Percentiles rank a stretch among this genome's conserved stretches.
Conservation (phyloP, 2,888 invertebrate genomes). For the Junonia oenone region DNA sequence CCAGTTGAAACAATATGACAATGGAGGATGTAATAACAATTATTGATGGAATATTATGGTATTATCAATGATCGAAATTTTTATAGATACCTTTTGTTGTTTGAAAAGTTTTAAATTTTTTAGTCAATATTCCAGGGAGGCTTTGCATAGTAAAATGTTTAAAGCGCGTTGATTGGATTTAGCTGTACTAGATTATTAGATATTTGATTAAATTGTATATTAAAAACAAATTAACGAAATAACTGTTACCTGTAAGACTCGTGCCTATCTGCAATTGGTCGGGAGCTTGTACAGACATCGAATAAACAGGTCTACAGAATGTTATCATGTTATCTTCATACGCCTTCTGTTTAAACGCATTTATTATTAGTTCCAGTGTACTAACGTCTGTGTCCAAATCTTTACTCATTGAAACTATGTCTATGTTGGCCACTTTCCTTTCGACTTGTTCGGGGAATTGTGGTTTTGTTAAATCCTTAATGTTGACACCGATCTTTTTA, state of each 20-base stretch:
- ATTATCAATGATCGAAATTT: conserved; percentile 6
- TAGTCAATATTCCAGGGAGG: conserved; percentile 47
- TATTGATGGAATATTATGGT: conserved; percentile 68
- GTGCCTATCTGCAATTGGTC: conserved; percentile 82
- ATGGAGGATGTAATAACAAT: conserved; percentile 53
- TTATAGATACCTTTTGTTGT: neutral
- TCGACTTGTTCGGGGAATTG: conserved; percentile 57
- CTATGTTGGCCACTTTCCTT: conserved; percentile 40
- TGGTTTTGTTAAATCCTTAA: conserved; percentile 60
- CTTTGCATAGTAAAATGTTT: conserved; percentile 68
- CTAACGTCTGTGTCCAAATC: conserved; percentile 81
- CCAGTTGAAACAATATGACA: conserved; percentile 54
- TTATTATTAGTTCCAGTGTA: conserved; percentile 84
- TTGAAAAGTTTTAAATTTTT: neutral
- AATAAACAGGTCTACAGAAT: conserved; percentile 86
- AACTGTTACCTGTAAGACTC: conserved; percentile 78
- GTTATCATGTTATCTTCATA: conserved; percentile 86
- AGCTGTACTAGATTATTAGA: too few species aligned
- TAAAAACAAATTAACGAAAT: too few species aligned
- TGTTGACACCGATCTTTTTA: conserved; percentile 59
- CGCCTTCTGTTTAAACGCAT: conserved; percentile 84
- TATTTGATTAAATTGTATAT: too few species aligned
- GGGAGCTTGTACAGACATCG: conserved; percentile 83
- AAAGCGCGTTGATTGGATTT: too few species aligned
- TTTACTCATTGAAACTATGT: conserved; percentile 43